A percentile compares a stretch with the other conserved stretches of the same genome.
phyloP scores from a whole-genome alignment of 1,140 invertebrate genomes.

The Mamestra configurata region DNA sequence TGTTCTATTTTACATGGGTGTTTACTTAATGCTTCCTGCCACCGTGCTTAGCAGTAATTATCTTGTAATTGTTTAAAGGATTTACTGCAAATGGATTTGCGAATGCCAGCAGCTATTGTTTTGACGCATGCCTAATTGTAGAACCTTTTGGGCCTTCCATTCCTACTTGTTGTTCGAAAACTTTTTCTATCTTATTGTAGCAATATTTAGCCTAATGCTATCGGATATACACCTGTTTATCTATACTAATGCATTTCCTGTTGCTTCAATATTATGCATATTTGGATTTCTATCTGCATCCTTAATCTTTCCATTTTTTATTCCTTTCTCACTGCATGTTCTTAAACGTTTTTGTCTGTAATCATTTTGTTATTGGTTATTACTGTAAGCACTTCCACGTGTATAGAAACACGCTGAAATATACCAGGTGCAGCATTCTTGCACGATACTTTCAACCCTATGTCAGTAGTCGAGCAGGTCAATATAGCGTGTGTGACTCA shows the following conservation, averaged over 20 bases:
- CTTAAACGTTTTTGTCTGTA: constrained; percentile 8
- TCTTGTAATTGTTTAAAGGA: constrained; percentile 60
- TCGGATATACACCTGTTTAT: constrained; percentile 20
- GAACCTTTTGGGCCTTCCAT: background rate
- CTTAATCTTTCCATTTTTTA: background rate
- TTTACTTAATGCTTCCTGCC: constrained; percentile 74
- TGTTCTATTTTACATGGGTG: constrained; percentile 70
- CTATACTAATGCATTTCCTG: constrained; percentile 12
- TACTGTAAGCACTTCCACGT: constrained; percentile 28
- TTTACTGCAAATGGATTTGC: constrained; percentile 12
- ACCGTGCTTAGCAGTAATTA: constrained; percentile 78
- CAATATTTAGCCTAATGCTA: background rate
- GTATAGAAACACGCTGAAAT: constrained; percentile 25
- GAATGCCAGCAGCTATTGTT: constrained; percentile 13
- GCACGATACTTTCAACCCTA: constrained; percentile 24
- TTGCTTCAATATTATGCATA: background rate
- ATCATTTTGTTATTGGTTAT: constrained; percentile 14
- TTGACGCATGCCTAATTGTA: background rate
- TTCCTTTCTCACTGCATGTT: background rate
- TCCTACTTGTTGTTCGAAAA: background rate
- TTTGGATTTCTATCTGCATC: background rate
- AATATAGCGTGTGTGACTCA: background rate
- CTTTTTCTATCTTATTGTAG: background rate
- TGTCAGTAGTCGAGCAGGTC: background rate
- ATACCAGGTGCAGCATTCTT: constrained; percentile 24